Percentiles rank a stretch among this genome's conserved stretches.
Conservation (phyloP, 2,113 vertebrate genomes). For the Reinhardtius hippoglossoides region DNA sequence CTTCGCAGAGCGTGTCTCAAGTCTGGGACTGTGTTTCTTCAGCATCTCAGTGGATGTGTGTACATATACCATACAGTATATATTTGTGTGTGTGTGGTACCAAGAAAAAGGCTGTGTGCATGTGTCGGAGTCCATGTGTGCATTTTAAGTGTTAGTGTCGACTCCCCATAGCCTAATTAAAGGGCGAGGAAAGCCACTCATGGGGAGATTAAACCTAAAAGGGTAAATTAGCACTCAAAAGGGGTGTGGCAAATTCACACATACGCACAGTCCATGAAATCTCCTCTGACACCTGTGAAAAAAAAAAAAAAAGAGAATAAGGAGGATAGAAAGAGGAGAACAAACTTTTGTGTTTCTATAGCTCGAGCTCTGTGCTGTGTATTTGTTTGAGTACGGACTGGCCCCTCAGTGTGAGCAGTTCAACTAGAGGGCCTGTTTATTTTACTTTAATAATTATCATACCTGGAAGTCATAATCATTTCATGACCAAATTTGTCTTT, state of each 20-base stretch:
- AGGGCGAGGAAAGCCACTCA: constrained; percentile 79
- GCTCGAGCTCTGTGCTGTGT: constrained; percentile 25
- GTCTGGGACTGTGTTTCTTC: constrained; percentile 54
- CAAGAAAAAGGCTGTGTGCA: constrained; percentile 37
- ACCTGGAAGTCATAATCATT: not conserved
- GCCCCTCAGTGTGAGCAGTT: not conserved
- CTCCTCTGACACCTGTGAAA: constrained; percentile 78
- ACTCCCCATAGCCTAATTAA: constrained; percentile 88
- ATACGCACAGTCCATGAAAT: constrained; percentile 81
- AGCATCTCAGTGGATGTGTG: constrained; percentile 37
- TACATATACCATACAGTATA: not conserved
- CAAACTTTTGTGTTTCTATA: constrained; percentile 53
- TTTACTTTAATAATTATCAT: constrained; percentile 26
- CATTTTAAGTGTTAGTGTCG: constrained; percentile 71
- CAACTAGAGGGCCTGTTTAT: not conserved
- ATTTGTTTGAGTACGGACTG: constrained; percentile 5
- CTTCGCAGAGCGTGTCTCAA: constrained; percentile 60
- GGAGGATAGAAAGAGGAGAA: constrained; percentile 30
- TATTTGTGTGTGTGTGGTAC: constrained; percentile 25
- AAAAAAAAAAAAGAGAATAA: constrained; percentile 41
- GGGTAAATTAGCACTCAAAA: constrained; percentile 85
- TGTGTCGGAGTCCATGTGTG: constrained; percentile 59
- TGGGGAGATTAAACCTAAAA: constrained; percentile 86
- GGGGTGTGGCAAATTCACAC: constrained; percentile 80
- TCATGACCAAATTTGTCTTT: not conserved